Conservation (phyloP, 2,113 vertebrate species). For the Puffinus mauretanicus region DNA sequence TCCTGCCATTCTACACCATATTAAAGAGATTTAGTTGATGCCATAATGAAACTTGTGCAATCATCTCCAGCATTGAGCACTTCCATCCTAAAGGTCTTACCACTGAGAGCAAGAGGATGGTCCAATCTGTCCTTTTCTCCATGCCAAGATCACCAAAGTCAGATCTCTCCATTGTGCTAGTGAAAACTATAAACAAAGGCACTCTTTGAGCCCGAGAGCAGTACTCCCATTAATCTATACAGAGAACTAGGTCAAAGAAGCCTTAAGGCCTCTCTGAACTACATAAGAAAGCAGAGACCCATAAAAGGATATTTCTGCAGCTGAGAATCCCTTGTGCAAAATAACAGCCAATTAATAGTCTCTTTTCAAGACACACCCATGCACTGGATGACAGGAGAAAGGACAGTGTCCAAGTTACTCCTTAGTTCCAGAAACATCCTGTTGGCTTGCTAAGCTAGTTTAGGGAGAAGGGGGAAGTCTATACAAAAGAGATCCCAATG, state of each 20-base stretch:
- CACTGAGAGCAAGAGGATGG: neutral
- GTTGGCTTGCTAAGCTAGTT: neutral
- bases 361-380: constrained; percentile 5
- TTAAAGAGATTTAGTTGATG: neutral
- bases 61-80: neutral
- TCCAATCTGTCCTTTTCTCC: neutral
- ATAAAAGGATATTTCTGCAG: constrained; percentile 7
- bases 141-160: neutral
- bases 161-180: neutral
- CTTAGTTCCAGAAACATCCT: neutral
- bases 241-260: constrained; percentile 39
- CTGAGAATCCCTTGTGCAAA: neutral
- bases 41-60: neutral
- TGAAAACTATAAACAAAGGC: constrained; percentile 17
- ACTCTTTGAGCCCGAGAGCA: neutral
- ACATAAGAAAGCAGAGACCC: neutral
- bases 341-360: neutral
- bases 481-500: neutral
- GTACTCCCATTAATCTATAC: neutral
- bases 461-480: neutral
- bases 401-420: neutral
- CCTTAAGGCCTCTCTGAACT: constrained; percentile 23
- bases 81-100: neutral
- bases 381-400: neutral
- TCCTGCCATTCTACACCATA: neutral